Percentiles rank a stretch among this genome's conserved stretches.
Evolutionary conservation across 2,113 vertebrate species (phyloP).

Genomic region (Ariopsis seemanni): DNA sequence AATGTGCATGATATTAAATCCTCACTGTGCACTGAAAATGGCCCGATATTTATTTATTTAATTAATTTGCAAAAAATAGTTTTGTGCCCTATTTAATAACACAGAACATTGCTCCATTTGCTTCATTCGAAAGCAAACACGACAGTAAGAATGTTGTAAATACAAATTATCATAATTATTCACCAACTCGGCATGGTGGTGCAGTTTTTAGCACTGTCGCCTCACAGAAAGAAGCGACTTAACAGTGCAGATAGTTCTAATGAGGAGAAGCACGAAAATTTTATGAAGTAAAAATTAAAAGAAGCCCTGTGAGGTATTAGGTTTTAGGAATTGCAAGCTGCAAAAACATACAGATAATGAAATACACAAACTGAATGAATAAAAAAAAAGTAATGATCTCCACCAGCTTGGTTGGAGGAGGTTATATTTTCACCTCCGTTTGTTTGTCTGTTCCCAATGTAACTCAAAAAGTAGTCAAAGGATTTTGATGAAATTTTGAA

Average conservation of each 20-base stretch:
- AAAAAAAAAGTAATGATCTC: background rate
- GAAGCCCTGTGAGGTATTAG: background rate
- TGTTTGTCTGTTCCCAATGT: too few relatives aligned
- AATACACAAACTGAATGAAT: background rate
- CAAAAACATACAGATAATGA: background rate
- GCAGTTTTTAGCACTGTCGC: too few relatives aligned
- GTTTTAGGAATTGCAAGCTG: too few relatives aligned
- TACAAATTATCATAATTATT: background rate
- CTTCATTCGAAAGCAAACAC: background rate
- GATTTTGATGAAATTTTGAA: too few relatives aligned
- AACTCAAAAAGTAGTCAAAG: too few relatives aligned
- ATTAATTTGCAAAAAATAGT: background rate
- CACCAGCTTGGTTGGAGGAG: too few relatives aligned
- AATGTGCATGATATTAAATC: background rate
- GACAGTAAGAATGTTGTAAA: background rate
- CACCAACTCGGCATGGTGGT: too few relatives aligned
- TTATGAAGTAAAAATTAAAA: background rate
- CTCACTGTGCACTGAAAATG: background rate
- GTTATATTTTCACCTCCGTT: too few relatives aligned
- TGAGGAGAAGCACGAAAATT: too few relatives aligned
- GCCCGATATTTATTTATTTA: background rate
- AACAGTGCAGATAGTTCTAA: too few relatives aligned
- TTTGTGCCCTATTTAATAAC: background rate
- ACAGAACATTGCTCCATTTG: background rate
- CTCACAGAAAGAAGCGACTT: too few relatives aligned